These are phyloP conservation scores for Lepus europaeus DNA, from an alignment of 2,113 vertebrate species.

Conservation along the genomic window DNA sequence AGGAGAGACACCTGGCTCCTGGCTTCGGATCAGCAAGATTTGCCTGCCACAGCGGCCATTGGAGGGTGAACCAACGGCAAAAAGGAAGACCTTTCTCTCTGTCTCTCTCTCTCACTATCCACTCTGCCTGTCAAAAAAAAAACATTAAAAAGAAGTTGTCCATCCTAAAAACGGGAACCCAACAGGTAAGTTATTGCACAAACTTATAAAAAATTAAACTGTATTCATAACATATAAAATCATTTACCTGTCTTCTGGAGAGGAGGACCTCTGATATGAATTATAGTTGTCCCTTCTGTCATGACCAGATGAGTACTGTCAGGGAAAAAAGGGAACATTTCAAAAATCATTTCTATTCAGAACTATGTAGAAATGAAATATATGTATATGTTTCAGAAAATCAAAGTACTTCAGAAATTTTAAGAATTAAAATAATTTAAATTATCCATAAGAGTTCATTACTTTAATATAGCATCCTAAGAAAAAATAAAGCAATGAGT, in stretches of 20 bases:
- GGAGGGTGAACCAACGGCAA: no score
- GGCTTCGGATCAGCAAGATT: no score
- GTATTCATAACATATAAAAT: not conserved
- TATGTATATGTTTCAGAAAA: not conserved
- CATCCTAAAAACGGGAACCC: slow-evolving; percentile 41
- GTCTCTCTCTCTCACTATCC: no score
- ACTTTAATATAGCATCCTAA: slow-evolving; percentile 32
- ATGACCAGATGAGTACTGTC: slow-evolving; percentile 86
- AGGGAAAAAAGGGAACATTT: slow-evolving; percentile 38
- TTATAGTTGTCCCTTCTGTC: slow-evolving; percentile 86
- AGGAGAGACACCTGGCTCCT: no score
- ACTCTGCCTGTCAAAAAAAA: no score
- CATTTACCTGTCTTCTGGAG: slow-evolving; percentile 90
- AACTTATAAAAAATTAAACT: not conserved
- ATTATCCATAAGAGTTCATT: not conserved
- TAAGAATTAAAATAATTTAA: slow-evolving; percentile 51
- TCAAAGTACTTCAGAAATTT: slow-evolving; percentile 27
- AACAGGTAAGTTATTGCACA: slow-evolving; percentile 2
- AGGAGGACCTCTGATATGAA: slow-evolving; percentile 84
- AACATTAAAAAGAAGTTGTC: not conserved
- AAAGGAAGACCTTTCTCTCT: no score
- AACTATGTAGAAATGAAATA: not conserved
- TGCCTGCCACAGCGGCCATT: no score
- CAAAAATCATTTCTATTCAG: slow-evolving; percentile 31
- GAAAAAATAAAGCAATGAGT: slow-evolving; percentile 51